These are phyloP conservation scores for Pocota personata DNA, from an alignment of 2,888 invertebrate genomes.

Conservation along the genomic window DNA sequence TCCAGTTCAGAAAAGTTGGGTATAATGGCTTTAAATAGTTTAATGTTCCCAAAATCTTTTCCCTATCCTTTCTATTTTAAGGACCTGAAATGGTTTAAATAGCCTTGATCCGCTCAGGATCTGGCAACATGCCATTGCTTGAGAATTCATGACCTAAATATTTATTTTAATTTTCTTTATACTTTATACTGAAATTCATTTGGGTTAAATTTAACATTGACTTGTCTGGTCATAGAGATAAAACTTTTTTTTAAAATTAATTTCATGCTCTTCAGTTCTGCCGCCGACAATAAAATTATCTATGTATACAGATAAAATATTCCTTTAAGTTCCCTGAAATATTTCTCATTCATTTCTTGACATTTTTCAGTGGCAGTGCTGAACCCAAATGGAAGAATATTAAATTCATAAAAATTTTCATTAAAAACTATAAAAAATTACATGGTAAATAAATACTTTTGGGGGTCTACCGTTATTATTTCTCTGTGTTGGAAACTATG, in stretches of 20 bases:
- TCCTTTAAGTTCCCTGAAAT: constrained; percentile 31
- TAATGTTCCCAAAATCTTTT: constrained; percentile 75
- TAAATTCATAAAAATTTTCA: constrained; percentile 38
- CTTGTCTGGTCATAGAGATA: constrained; percentile 26
- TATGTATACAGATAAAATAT: constrained; percentile 28
- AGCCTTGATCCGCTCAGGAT: no score
- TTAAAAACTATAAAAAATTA: no score
- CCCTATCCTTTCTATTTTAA: constrained; percentile 74
- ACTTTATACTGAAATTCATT: no score
- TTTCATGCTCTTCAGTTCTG: constrained; percentile 4
- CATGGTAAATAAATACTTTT: no score
- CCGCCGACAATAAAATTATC: background rate
- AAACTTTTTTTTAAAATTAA: constrained; percentile 10
- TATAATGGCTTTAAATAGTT: constrained; percentile 49
- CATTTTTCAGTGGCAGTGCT: constrained; percentile 20
- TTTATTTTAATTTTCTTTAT: no score
- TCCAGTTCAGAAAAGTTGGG: constrained; percentile 3
- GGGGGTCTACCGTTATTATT: no score
- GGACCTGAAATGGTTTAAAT: constrained; percentile 56
- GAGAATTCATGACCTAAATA: no score
- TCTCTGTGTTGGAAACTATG: no score
- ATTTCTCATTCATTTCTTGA: constrained; percentile 34
- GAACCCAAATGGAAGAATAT: background rate
- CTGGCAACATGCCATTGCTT: no score
- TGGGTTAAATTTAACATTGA: constrained; percentile 13